Base-by-base conservation (phyloP, 2,797 vertebrate species). In the Falco concolor region DNA sequence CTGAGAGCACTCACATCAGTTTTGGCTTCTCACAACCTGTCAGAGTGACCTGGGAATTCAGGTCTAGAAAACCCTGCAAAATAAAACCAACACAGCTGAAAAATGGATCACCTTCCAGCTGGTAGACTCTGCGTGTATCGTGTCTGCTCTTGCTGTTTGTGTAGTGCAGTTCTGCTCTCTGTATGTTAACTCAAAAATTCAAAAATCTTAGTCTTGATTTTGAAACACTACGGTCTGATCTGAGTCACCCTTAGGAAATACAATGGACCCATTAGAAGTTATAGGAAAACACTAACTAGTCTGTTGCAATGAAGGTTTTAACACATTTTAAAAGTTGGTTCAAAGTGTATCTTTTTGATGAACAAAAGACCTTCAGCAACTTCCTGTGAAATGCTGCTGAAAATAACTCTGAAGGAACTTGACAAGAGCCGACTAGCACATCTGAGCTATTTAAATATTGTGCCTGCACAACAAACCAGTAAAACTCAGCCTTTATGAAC, bases 81-180 rank as follows among this genome's bases (percentile, higher is more conserved):
- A 67, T 54, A 36, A 77, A 92, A 57, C 32, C 57, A 87, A 56
- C 11, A 34, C 12, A 76, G 14, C 13, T 32, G 10, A 75, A 64
- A 93, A 91, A 22, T 3, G 11, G 3, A 12, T 44, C 65, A 30
- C 3, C 11, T 90, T 85, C 57, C 23, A 72, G 38, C 19, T 38
- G 27, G 20, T 42, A n/a, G 7, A 57, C 8, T 70, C 12, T 36
- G 30, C 2, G 3, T 2, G 0, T 21, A 12, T 60, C 1, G 2
- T 25, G 4, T 32, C 38, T 80, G 13, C 18, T 61, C 9, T 77
- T 38, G 15, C 10, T 78, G 11, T n/a, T 65, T 38, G 8, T 67
- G n/a, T 63, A 32, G 47, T 24, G 5, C 3, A 57, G 21, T 38
- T 83, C 40, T 50, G 18, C 22, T 70, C 27, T 9, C 6, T 18